phyloP scores from a whole-genome alignment of 1,140 invertebrate genomes.

The Venturia canescens region DNA sequence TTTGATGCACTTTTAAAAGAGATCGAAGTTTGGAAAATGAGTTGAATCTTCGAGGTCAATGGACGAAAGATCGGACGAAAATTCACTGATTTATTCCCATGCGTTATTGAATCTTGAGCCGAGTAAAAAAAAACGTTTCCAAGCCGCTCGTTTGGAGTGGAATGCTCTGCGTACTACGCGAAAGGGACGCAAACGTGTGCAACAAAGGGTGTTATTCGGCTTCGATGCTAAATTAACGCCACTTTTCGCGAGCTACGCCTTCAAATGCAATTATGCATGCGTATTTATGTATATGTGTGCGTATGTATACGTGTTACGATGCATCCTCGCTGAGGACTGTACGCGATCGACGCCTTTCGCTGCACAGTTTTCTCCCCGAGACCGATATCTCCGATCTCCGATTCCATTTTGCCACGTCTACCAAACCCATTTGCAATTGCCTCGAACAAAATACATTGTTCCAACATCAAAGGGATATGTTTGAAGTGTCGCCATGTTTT shows the following conservation, averaged over 20 bases:
- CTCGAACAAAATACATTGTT: conserved; percentile 3
- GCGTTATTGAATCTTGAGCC: no score
- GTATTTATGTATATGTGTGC: neutral
- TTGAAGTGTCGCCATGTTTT: neutral
- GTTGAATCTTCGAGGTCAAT: no score
- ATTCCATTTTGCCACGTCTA: conserved; percentile 27
- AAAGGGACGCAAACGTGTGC: conserved; percentile 34
- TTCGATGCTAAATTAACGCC: conserved; percentile 52
- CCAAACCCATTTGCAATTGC: conserved; percentile 16
- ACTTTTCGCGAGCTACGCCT: conserved; percentile 48
- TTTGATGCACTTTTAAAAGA: no score
- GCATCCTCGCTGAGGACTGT: conserved; percentile 39
- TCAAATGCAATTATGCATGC: neutral
- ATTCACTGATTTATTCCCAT: no score
- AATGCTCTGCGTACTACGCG: no score
- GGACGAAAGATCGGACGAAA: no score
- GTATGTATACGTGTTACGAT: neutral
- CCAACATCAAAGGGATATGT: neutral
- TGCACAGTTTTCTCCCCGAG: neutral
- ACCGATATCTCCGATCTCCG: conserved; percentile 25
- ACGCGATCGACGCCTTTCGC: conserved; percentile 43
- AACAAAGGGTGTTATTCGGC: conserved; percentile 51
- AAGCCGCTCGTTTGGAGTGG: no score
- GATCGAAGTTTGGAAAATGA: no score
- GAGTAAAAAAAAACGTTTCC: no score